Percentiles rank a stretch among this genome's conserved stretches.
phyloP scores from a whole-genome alignment of 2,888 invertebrate genomes.

The Drosophila demipolita region DNA sequence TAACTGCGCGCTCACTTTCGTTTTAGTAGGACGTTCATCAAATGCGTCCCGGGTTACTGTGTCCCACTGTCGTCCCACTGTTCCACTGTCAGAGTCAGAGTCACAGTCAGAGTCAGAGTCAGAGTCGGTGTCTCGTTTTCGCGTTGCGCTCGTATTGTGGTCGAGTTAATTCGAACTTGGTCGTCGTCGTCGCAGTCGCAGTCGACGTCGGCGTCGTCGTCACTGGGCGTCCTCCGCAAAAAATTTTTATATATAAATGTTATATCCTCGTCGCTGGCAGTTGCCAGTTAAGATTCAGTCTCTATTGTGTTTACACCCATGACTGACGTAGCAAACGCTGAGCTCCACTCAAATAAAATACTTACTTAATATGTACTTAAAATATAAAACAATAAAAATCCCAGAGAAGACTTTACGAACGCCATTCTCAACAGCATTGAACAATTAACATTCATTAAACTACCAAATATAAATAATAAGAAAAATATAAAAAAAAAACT shows the following conservation, averaged over 20 bases:
- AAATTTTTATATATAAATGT: conserved; percentile 4
- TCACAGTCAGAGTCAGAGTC: not conserved
- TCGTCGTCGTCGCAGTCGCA: conserved; percentile 21
- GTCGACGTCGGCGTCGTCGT: conserved; percentile 16
- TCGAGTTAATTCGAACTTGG: conserved; percentile 77
- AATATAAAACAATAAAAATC: conserved; percentile 50
- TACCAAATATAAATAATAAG: conserved; percentile 22
- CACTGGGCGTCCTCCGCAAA: conserved; percentile 48
- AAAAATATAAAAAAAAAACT: conserved; percentile 1
- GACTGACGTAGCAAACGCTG: conserved; percentile 81
- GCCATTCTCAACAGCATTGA: conserved; percentile 17
- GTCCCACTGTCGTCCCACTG: conserved; percentile 16
- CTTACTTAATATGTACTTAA: conserved; percentile 54
- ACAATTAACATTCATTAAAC: conserved; percentile 14
- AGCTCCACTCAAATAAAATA: conserved; percentile 52
- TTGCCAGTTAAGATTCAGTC: conserved; percentile 78
- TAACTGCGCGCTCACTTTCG: conserved; percentile 52
- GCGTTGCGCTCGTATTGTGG: conserved; percentile 65
- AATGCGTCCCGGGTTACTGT: conserved; percentile 31
- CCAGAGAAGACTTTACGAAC: conserved; percentile 1
- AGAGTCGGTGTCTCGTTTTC: conserved; percentile 41
- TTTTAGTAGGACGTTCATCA: conserved; percentile 55
- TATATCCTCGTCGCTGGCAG: conserved; percentile 42
- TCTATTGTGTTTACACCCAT: conserved; percentile 84
- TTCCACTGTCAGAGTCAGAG: conserved; percentile 4